phyloP scores from a whole-genome alignment of 2,797 vertebrate species.

The Phoebastria nigripes region DNA sequence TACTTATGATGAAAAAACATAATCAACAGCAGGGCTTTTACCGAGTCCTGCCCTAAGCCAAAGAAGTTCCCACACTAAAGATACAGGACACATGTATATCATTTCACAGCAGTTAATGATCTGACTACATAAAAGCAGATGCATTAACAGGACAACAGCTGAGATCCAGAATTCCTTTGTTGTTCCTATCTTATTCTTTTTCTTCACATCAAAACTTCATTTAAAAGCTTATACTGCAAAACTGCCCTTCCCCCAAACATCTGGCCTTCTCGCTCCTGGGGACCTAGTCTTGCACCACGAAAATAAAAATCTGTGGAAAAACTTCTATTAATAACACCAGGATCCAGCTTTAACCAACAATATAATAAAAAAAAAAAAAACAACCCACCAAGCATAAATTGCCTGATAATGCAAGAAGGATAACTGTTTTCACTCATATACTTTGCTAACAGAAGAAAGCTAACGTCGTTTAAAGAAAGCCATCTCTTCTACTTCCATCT shows the following conservation, averaged over 20 bases:
- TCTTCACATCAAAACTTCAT: conserved; percentile 1
- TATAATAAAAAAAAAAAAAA: neutral
- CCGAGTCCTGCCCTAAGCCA: conserved; percentile 14
- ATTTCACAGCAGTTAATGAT: conserved; percentile 37
- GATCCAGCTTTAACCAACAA: neutral
- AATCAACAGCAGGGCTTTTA: conserved; percentile 42
- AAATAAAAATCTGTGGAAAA: neutral
- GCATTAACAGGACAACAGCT: conserved; percentile 28
- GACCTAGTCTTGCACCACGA: neutral
- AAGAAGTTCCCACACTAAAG: conserved; percentile 38
- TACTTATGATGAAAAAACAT: conserved; percentile 21
- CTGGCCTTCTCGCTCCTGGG: neutral
- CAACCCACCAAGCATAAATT: neutral
- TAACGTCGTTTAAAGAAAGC: neutral
- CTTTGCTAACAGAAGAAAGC: neutral
- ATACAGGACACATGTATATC: conserved; percentile 3
- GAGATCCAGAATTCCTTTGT: conserved; percentile 14
- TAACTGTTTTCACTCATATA: neutral
- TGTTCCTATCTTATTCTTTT: neutral
- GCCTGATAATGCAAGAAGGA: neutral
- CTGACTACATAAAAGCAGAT: conserved; percentile 23
- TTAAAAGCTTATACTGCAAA: conserved; percentile 14
- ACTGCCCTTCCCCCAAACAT: neutral
- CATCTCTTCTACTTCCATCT: neutral
- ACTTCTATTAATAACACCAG: neutral